phyloP scores from a whole-genome alignment of 2,888 invertebrate genomes.

The Conus canariensis region DNA sequence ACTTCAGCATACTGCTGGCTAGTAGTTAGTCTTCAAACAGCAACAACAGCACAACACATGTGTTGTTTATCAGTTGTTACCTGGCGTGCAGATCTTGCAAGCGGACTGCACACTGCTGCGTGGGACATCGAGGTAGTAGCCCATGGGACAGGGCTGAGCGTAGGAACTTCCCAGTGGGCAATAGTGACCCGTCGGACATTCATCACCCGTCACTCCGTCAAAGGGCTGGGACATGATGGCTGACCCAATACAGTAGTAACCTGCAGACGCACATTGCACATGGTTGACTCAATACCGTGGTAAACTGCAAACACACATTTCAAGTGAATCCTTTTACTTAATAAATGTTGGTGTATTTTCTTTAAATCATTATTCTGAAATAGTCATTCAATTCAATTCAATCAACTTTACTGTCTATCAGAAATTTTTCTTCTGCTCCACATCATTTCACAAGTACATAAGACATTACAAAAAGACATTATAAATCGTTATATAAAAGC shows the following conservation, averaged over 20 bases:
- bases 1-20: no score
- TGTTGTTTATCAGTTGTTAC: constrained; percentile 50
- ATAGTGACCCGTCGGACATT: constrained; percentile 74
- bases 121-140: constrained; percentile 71
- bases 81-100: constrained; percentile 73
- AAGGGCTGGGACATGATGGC: constrained; percentile 65
- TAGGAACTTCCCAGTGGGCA: constrained; percentile 69
- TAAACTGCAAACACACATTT: background rate
- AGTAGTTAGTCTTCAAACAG: no score
- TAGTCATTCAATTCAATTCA: no score
- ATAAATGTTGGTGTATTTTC: background rate
- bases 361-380: background rate
- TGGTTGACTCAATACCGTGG: background rate
- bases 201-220: constrained; percentile 69
- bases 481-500: no score
- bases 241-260: constrained; percentile 71
- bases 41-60: no score
- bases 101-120: constrained; percentile 58
- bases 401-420: no score
- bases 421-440: no score
- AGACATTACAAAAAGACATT: no score
- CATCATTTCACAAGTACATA: no score
- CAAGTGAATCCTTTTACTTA: background rate
- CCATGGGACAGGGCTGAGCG: constrained; percentile 68
- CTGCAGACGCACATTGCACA: constrained; percentile 52